A percentile compares a stretch with the other conserved stretches of the same genome.
phyloP scores from a whole-genome alignment of 1,140 invertebrate species.

The Drosophila tropicalis region DNA sequence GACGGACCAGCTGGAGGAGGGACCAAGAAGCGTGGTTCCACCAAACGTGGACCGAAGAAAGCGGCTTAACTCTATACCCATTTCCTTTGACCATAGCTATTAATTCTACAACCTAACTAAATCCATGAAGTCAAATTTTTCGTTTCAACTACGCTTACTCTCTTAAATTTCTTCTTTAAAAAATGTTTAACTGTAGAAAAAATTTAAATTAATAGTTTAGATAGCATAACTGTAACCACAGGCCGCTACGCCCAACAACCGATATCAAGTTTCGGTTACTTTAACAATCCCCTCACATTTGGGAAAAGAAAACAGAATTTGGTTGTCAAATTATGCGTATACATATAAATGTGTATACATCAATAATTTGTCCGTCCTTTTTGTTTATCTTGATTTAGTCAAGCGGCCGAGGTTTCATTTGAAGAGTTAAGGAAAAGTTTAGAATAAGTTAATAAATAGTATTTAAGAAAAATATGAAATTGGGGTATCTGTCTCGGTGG shows the following conservation, averaged over 20 bases:
- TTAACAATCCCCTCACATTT: background rate
- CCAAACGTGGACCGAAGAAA: conserved; percentile 59
- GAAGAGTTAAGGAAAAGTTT: background rate
- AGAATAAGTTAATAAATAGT: background rate
- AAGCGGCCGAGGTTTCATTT: too few species aligned
- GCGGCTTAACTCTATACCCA: conserved; percentile 7
- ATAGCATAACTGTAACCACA: background rate
- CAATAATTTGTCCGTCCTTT: background rate
- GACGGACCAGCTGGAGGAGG: background rate
- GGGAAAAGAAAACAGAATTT: background rate
- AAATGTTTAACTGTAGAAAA: background rate
- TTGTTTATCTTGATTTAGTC: background rate
- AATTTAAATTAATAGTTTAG: background rate
- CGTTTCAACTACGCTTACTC: background rate
- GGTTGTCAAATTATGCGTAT: background rate
- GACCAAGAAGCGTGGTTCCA: background rate
- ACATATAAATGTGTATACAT: background rate
- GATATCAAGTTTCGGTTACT: background rate
- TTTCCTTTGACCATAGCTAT: background rate
- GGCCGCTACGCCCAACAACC: background rate
- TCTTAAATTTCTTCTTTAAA: background rate
- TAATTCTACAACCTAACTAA: background rate
- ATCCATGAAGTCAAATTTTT: background rate
- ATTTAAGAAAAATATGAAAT: background rate
- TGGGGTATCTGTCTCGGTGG: too few species aligned